A percentile compares a stretch with the other conserved stretches of the same genome.
Evolutionary conservation across 1,140 invertebrate species (phyloP).

Genomic region (Colletes gigas): DNA sequence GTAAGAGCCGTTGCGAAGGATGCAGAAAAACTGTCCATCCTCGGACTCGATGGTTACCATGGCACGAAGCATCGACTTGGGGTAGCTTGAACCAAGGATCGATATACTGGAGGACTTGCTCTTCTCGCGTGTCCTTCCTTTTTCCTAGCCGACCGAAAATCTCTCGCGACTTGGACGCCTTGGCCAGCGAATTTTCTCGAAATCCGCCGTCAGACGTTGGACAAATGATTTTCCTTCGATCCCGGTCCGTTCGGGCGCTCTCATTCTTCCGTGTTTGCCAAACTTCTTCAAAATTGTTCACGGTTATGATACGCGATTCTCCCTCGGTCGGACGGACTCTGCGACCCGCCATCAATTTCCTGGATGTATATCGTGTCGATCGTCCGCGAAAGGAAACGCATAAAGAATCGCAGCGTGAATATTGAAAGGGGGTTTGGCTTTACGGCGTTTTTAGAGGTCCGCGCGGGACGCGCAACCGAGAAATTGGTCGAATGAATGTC

Average conservation of each 20-base stretch:
- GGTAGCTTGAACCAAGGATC: background rate
- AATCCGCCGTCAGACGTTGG: background rate
- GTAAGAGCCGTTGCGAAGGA: slow-evolving; percentile 2
- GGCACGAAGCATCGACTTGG: slow-evolving; percentile 4
- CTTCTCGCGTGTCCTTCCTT: background rate
- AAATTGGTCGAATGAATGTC: slow-evolving; percentile 17
- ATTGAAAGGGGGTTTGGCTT: slow-evolving; percentile 6
- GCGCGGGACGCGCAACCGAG: background rate
- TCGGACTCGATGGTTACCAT: background rate
- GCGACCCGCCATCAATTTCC: background rate
- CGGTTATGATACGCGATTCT: background rate
- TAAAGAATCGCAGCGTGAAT: slow-evolving; percentile 2
- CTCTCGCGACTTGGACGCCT: background rate
- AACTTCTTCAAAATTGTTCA: background rate
- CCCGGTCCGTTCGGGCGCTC: background rate
- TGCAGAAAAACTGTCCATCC: background rate
- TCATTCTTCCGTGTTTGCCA: background rate
- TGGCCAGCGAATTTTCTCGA: background rate
- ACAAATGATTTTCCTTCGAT: background rate
- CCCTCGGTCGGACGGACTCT: background rate
- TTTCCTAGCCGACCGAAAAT: background rate
- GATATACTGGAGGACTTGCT: slow-evolving; percentile 12
- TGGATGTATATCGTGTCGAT: background rate
- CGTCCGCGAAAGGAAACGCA: background rate
- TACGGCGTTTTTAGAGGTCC: background rate